A percentile compares a stretch with the other conserved stretches of the same genome.
Conservation (phyloP, 2,888 invertebrate species). For the Rhyacophila evoluta region DNA sequence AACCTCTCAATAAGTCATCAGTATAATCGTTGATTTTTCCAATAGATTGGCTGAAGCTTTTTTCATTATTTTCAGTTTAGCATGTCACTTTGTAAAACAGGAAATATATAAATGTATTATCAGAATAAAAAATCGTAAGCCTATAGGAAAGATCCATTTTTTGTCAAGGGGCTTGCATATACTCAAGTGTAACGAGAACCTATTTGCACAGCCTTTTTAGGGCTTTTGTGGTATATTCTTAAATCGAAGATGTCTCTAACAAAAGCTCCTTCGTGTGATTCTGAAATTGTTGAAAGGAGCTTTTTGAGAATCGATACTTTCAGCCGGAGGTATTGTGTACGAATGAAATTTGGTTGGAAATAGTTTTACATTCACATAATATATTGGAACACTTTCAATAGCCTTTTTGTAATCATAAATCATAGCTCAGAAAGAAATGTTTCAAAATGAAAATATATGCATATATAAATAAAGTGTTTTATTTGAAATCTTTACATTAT, state of each 20-base stretch:
- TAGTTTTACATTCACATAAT: not conserved
- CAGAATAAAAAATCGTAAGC: not conserved
- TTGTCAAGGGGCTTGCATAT: slow-evolving; percentile 12
- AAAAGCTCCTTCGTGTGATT: slow-evolving; percentile 17
- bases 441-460: no score
- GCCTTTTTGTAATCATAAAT: not conserved
- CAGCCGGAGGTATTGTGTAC: not conserved
- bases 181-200: not conserved
- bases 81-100: not conserved
- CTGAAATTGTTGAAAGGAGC: slow-evolving; percentile 14
- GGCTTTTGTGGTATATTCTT: slow-evolving; percentile 17
- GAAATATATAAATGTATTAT: not conserved
- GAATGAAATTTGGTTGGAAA: not conserved
- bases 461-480: no score
- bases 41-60: no score
- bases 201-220: slow-evolving; percentile 24
- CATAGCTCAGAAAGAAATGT: no score
- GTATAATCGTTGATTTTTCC: no score
- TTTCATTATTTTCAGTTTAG: no score
- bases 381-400: not conserved
- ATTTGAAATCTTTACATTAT: no score
- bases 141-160: slow-evolving; percentile 10
- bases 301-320: not conserved
- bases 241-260: not conserved
- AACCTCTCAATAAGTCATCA: no score